A percentile compares a stretch with the other conserved stretches of the same genome.
phyloP scores from a whole-genome alignment of 2,797 vertebrate species.

The Columba guinea region DNA sequence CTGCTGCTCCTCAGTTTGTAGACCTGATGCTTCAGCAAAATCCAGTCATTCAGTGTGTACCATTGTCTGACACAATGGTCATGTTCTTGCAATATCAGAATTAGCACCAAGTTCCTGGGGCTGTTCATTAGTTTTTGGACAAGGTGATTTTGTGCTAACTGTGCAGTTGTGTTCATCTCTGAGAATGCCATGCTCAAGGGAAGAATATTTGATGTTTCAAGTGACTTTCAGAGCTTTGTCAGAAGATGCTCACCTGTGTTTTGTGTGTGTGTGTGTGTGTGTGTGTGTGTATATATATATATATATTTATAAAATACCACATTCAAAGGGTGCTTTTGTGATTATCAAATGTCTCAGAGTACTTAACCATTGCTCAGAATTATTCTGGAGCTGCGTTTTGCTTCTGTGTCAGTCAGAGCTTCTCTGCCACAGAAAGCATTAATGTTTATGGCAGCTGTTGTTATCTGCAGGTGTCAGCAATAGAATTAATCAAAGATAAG shows the following conservation, averaged over 20 bases:
- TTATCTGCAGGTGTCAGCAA: background rate
- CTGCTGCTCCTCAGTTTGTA: background rate
- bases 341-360: background rate
- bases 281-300: no score
- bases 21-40: background rate
- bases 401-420: background rate
- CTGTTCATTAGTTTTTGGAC: background rate
- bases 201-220: background rate
- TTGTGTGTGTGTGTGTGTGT: background rate
- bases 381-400: background rate
- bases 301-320: background rate
- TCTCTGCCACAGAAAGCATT: background rate
- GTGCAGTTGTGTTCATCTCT: background rate
- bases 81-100: background rate
- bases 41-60: background rate
- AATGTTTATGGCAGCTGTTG: background rate
- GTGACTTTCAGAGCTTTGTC: background rate
- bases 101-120: background rate
- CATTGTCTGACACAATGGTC: background rate
- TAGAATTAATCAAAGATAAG: background rate
- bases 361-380: background rate
- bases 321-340: background rate
- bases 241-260: background rate
- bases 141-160: background rate
- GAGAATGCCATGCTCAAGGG: background rate